Evolutionary conservation across 2,113 vertebrate genomes (phyloP), one percentile per base, ranked within the genome.

Genomic region (Geothlypis trichas): DNA sequence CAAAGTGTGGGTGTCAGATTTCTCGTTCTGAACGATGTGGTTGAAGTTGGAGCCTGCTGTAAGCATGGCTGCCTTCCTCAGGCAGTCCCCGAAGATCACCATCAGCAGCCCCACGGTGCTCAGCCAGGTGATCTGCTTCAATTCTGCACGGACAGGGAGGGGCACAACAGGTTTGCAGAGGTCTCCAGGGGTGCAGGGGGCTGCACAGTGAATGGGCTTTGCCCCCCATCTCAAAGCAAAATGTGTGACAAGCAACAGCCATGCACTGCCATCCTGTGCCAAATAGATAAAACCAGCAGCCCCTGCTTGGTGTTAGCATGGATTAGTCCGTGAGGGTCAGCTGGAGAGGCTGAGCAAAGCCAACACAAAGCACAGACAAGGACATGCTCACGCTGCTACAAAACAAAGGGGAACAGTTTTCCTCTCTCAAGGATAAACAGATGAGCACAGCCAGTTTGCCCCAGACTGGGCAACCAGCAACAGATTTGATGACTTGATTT

Each of bases 21-120:
- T 99, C 89, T 99, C 99, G 1, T 99, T 99, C 98, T 99, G 99
- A 27, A 99, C 99, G 9, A 99, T 99, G 71, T 99, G 99, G 97
- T 99, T 99, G 97, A 99, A 99, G 96, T 99, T 99, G 96, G 99
- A 99, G 65, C 99, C 99, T 0, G 99, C 99, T 0, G 99, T 99
- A 46, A 99, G 98, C 99, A 99, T 99, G 66, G 99, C 99, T 0
- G 98, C 98, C 88, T 99, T 99, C 61, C 99, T 97, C 89, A 99
- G 98, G n/a, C 97, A 97, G 9, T 99, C 99, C 18, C 99, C 99
- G 7, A 99, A 98, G 58, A 99, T 89, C 82, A 99, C 99, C 99
- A 99, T 99, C 75, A 99, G 23, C 94, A 99, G 97, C 62, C 99
- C 99, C 4, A 98, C 84, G 1, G 98, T 44, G n/a, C 99, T 99